Percentiles rank a stretch among this genome's conserved stretches.
Evolutionary conservation across 30 jellyfish, hydroid and myxozoan species (phyloP).

Genomic region (Nemopilema nomurai): DNA sequence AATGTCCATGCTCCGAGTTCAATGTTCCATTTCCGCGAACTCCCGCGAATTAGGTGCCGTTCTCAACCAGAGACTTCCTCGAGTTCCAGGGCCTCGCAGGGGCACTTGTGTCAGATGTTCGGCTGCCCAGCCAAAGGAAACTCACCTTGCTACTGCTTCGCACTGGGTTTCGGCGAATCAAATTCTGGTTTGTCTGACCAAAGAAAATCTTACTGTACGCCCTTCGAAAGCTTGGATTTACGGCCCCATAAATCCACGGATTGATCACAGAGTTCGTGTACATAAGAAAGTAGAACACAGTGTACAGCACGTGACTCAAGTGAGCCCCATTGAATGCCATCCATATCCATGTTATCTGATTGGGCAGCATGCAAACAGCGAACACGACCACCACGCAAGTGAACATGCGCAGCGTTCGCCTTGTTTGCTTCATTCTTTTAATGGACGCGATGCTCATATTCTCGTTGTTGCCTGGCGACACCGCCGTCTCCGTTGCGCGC

Average conservation of each 20-base stretch:
- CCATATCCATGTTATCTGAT: slow-evolving; percentile 86
- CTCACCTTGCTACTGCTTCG: slow-evolving; percentile 38
- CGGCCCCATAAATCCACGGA: slow-evolving; percentile 92
- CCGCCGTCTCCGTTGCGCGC: slow-evolving; percentile 11
- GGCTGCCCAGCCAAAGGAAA: background rate
- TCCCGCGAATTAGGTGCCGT: background rate
- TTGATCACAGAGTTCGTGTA: slow-evolving; percentile 75
- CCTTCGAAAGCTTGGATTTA: slow-evolving; percentile 66
- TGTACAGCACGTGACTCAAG: slow-evolving; percentile 25
- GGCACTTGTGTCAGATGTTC: background rate
- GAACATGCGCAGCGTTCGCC: slow-evolving; percentile 78
- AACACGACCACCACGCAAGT: slow-evolving; percentile 81
- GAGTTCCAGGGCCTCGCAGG: background rate
- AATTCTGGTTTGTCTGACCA: slow-evolving; percentile 4
- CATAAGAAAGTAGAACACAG: slow-evolving; percentile 69
- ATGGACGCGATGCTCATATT: slow-evolving; percentile 27
- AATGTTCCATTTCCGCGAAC: too few relatives aligned
- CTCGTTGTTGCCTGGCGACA: slow-evolving; percentile 1
- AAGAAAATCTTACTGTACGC: slow-evolving; percentile 64
- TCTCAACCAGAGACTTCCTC: background rate
- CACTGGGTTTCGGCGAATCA: background rate
- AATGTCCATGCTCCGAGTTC: too few relatives aligned
- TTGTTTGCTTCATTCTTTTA: slow-evolving; percentile 76
- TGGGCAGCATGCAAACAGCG: slow-evolving; percentile 86
- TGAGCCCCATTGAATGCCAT: slow-evolving; percentile 55